phyloP scores from a whole-genome alignment of 2,797 vertebrate genomes.

The Poeciliopsis infans region DNA sequence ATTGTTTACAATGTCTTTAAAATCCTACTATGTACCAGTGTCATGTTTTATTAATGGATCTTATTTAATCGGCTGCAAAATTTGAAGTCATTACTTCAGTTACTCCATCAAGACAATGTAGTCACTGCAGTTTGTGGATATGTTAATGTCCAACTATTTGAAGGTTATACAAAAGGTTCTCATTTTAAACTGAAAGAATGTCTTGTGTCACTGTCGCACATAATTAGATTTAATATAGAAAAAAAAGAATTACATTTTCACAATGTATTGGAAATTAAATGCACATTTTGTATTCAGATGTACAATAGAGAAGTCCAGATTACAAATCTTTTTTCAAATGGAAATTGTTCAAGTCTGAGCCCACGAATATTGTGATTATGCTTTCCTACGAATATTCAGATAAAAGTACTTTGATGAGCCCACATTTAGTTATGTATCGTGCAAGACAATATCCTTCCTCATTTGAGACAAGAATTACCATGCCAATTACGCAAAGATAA shows the following conservation, averaged over 20 bases:
- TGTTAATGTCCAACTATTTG: neutral
- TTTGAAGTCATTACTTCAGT: neutral
- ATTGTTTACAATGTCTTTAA: neutral
- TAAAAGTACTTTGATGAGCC: slow-evolving; percentile 28
- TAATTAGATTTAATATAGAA: neutral
- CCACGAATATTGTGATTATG: slow-evolving; percentile 12
- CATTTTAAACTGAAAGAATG: neutral
- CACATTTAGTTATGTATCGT: slow-evolving; percentile 23
- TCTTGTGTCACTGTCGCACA: neutral
- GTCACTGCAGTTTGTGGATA: neutral
- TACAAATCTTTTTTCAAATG: slow-evolving; percentile 21
- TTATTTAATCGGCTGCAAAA: neutral
- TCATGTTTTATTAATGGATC: neutral
- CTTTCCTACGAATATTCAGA: slow-evolving; percentile 32
- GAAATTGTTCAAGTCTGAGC: slow-evolving; percentile 41
- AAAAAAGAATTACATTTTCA: neutral
- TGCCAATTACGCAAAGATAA: slow-evolving; percentile 47
- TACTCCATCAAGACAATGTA: neutral
- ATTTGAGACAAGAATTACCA: slow-evolving; percentile 41
- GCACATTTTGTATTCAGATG: slow-evolving; percentile 23
- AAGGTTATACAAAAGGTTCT: neutral
- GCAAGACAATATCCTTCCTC: slow-evolving; percentile 34
- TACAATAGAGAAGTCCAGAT: slow-evolving; percentile 5
- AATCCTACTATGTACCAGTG: neutral
- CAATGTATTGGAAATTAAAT: neutral